These are phyloP conservation scores for Dicyrtomina minuta DNA, from an alignment of 2,888 invertebrate genomes.

Conservation along the genomic window DNA sequence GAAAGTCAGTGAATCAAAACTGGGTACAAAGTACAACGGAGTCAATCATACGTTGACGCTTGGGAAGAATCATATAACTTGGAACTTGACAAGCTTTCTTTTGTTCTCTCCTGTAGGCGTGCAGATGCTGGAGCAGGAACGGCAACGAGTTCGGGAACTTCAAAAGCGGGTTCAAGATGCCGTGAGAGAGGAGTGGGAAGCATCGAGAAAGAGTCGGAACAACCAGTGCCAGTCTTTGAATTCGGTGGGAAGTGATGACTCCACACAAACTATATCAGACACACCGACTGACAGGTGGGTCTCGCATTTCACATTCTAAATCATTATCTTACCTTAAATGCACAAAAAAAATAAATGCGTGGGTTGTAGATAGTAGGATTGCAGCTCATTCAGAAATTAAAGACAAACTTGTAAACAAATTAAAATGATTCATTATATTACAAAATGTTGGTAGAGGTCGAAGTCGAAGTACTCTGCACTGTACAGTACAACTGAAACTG, in stretches of 20 bases:
- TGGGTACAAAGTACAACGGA: too few species aligned
- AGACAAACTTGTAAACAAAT: neutral
- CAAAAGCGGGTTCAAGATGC: conserved; percentile 85
- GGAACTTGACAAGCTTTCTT: neutral
- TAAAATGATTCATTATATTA: too few species aligned
- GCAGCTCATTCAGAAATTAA: neutral
- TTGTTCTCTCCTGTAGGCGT: conserved; percentile 64
- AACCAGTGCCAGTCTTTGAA: conserved; percentile 64
- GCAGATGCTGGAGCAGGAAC: conserved; percentile 87
- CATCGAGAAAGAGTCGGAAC: conserved; percentile 60
- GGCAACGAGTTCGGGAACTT: conserved; percentile 80
- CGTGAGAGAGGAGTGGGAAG: conserved; percentile 84
- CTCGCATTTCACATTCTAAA: neutral
- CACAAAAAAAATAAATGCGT: too few species aligned
- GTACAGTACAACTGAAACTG: too few species aligned
- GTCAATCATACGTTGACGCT: too few species aligned
- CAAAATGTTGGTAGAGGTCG: too few species aligned
- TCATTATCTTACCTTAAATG: neutral
- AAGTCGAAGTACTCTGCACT: too few species aligned
- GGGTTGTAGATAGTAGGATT: neutral
- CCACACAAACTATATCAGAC: conserved; percentile 64
- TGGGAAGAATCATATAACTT: too few species aligned
- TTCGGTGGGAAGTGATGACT: conserved; percentile 65
- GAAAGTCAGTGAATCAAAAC: too few species aligned
- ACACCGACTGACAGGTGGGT: conserved; percentile 60